Base-by-base conservation (phyloP, 2,797 vertebrate species). In the Tadarida brasiliensis region DNA sequence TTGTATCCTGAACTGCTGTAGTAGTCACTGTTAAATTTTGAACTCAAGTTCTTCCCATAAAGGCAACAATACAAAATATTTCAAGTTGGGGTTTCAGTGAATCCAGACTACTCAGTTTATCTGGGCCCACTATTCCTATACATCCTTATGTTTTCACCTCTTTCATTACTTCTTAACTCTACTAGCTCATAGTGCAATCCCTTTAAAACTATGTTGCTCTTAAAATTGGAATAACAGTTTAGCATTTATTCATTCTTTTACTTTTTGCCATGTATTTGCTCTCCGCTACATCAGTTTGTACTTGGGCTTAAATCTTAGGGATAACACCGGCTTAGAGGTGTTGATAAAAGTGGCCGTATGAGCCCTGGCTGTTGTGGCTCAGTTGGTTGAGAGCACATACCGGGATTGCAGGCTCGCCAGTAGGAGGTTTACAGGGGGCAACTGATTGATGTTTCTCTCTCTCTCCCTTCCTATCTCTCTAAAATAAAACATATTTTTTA, bases 21-120 rank as follows among this genome's bases (percentile, higher is more conserved):
- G n/a, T 65, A 78, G 51, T 87, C 61, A 35, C 11, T 87, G 24
- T 68, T 88, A 91, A 59, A 61, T 11, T 85, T 85, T 94, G 14
- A 94, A 82, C 20, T 65, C 49, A n/a, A 85, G 39, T 73, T 4
- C 16, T 78, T 91, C 59, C 30, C 67, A 49, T 9, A 30, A 44
- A 81, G 59, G 74, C 24, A 92, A 33, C 22, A n/a, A n/a, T 70
- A 87, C 49, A 71, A 77, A 91, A 57, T 49, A 91, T 77, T 71
- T 87, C n/a, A 35, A 67, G 28, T 74, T 63, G 30, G 16, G 14
- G 26, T 90, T 92, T 19, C 33, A 76, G 78, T 73, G 33, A 94
- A 61, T 67, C 47, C 56, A 65, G 35, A 65, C 56, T 49, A 57
- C 44, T 85, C 33, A 65, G 7, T n/a, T 74, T 61, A 12, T 63